Base-by-base conservation (phyloP, 2,113 vertebrate genomes). In the Coturnix japonica region DNA sequence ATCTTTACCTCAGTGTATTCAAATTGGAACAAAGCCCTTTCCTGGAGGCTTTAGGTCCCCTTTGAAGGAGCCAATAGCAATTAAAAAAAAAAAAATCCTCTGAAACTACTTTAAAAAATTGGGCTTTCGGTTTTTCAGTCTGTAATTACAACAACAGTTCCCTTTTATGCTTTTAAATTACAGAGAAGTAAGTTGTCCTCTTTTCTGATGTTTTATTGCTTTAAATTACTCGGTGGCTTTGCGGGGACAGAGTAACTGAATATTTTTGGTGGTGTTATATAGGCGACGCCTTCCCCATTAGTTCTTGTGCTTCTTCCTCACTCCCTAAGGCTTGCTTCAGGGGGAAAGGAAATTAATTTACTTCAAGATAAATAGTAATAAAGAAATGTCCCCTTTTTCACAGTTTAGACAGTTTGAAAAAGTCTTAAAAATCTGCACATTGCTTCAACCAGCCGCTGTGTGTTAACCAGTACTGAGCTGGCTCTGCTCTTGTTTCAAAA, bases 141-240 rank as follows among this genome's bases (percentile, higher is more conserved):
- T 94, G 53, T 92, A 95, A 94, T 96, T 95, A 91, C 69, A 89
- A 63, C 89, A 93, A 92, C 84, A 74, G 64, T 91, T 94, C 91
- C 51, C 89, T 94, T 95, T 96, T 89, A 94, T 95, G 92, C 82
- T 85, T 92, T 79, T 81, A 89, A 96, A 96, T 96, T 96, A 92
- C 85, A 96, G 92, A 92, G 92, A 83, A 94, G 76, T 47, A 91
- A 81, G 71, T 57, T 87, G 53, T 51, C 35, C 57, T 96, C 75
- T 85, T 90, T 93, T 95, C 47, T 96, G 91, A 93, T 92, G 84
- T 80, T 95, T 93, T 95, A 81, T 96, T 95, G 93, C 91, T 96
- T 93, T 2, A 96, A 96, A 96, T 96, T 95, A 89, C 81, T 41
- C 84, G 56, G 89, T 87, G 95, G 95, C 78, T 96, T 95, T 96